Base-by-base conservation (phyloP, 2,113 vertebrate genomes). In the Sinocyclocheilus anophthalmus region DNA sequence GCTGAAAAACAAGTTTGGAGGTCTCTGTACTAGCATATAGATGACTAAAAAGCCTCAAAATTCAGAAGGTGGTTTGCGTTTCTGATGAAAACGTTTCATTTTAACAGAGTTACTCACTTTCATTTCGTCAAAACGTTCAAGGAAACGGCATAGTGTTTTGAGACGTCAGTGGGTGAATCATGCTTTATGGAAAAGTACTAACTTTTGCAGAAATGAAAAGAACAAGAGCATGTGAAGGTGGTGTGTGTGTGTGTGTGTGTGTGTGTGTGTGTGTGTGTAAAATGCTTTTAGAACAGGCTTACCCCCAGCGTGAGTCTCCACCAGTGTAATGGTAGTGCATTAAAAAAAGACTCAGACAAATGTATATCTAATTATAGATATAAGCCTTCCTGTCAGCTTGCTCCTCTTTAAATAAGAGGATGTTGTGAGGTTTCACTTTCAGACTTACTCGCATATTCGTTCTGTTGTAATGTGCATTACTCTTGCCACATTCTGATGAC, bases 361-460 rank as follows among this genome's bases (percentile, higher is more conserved):
- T 83, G 73, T 76, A 84, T 37, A 78, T 86, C 76, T 78, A 86
- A 91, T 81, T 83, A 89, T 91, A 90, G 79, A 89, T 42, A 63
- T 26, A 45, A 14, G 18, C 73, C 87, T 93, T 94, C 90, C 92
- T 90, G 90, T 92, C 88, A 55, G 18, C 26, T 12, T 30, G 37
- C 59, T 63, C 48, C 13, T 24, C 11, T 89, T 72, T 61, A 61
- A 87, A 85, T 81, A 73, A 88, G 77, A 16, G 48, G 87, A 76
- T 82, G 86, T 88, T 87, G 84, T 85, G 79, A 81, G 81, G 87
- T 87, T 72, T 88, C 85, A 73, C 55, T 88, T 79, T 85, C 57
- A 53, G 37, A 5, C 69, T 53, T 53, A 53, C 50, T n/a, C 63
- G 30, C 18, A 33, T 26, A 26, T 18, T 57, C 39, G 61, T 70